Evolutionary conservation across 2,113 vertebrate genomes (phyloP).

Genomic region (Crotalus horridus): DNA sequence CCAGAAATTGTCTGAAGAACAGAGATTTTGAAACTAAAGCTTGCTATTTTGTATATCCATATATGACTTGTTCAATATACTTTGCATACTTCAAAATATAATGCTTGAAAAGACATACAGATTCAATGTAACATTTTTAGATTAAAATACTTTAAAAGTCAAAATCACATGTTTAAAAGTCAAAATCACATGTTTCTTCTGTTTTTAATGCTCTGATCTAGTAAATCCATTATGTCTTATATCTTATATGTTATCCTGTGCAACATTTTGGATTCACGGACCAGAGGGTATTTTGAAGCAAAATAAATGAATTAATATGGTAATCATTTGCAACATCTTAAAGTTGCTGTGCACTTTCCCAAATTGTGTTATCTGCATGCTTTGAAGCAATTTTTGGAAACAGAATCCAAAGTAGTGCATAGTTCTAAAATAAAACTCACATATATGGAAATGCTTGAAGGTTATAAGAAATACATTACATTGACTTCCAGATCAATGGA

Average conservation of each 20-base stretch:
- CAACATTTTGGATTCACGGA: background rate
- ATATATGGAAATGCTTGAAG: background rate
- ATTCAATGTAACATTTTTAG: constrained; percentile 27
- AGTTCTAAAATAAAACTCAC: background rate
- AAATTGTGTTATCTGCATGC: background rate
- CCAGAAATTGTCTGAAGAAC: constrained; percentile 34
- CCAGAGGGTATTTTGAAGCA: background rate
- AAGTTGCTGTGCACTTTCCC: background rate
- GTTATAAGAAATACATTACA: background rate
- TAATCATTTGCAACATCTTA: background rate
- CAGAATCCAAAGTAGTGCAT: background rate
- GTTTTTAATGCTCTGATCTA: background rate
- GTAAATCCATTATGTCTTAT: background rate
- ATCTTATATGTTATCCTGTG: background rate
- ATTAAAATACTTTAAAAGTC: background rate
- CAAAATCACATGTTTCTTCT: background rate
- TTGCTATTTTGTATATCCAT: constrained; percentile 39
- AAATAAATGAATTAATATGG: background rate
- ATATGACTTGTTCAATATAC: constrained; percentile 30
- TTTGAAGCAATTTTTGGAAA: background rate
- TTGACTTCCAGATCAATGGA: background rate
- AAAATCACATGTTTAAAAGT: background rate
- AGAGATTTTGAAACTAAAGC: constrained; percentile 36
- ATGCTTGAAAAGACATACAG: background rate
- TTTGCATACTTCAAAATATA: background rate